Conservation (phyloP, 2,797 vertebrate species). For the Hipposideros larvatus region DNA sequence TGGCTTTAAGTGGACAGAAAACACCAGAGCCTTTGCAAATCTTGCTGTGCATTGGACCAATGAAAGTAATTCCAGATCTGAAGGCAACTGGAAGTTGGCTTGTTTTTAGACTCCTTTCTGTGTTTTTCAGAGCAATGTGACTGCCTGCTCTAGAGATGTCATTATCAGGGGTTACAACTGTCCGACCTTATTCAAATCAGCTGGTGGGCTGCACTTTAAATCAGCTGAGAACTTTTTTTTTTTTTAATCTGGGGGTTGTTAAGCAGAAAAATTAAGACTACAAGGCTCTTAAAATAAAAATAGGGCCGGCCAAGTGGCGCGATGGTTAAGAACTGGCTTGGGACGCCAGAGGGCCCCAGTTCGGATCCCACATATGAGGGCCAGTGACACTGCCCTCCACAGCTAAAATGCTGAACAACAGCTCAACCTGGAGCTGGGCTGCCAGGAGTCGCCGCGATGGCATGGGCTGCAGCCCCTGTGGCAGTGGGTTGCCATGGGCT, state of each 20-base stretch:
- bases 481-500: too few species aligned
- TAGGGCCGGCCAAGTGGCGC: too few species aligned
- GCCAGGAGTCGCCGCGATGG: too few species aligned
- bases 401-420: too few species aligned
- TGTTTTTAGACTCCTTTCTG: constrained; percentile 85
- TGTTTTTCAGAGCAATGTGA: not conserved
- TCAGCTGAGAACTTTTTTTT: not conserved
- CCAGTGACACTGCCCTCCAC: too few species aligned
- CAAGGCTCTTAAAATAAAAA: too few species aligned
- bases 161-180: not conserved
- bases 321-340: too few species aligned
- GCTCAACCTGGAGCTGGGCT: too few species aligned
- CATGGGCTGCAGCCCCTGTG: too few species aligned
- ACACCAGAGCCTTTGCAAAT: constrained; percentile 95
- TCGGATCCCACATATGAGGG: too few species aligned
- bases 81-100: constrained; percentile 93
- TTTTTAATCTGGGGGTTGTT: not conserved
- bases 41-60: constrained; percentile 96
- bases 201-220: not conserved
- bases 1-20: constrained; percentile 93
- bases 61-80: constrained; percentile 94
- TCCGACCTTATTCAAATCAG: not conserved
- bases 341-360: too few species aligned
- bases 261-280: not conserved
- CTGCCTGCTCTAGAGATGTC: not conserved